Evolutionary conservation across 2,888 invertebrate genomes (phyloP).

Genomic region (Eupithecia tripunctaria): DNA sequence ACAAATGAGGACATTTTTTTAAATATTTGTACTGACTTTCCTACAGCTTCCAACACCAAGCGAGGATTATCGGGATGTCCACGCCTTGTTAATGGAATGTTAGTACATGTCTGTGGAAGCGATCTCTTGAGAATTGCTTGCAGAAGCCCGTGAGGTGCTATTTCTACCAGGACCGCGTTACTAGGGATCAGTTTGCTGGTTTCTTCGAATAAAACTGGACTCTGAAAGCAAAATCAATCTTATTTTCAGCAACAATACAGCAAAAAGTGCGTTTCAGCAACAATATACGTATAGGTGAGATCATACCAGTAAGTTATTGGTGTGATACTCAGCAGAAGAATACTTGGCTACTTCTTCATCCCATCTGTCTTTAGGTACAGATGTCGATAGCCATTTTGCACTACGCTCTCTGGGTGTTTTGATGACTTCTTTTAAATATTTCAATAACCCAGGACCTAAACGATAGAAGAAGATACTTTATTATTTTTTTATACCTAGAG

Average conservation of each 20-base stretch:
- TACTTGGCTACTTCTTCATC: conserved; percentile 62
- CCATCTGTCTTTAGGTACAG: conserved; percentile 88
- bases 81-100: conserved; percentile 89
- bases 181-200: conserved; percentile 89
- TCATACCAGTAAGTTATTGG: conserved; percentile 88
- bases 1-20: not conserved
- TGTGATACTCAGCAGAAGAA: conserved; percentile 92
- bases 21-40: conserved; percentile 49
- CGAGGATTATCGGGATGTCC: conserved; percentile 85
- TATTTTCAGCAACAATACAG: not conserved
- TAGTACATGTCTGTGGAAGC: conserved; percentile 84
- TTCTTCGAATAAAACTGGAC: conserved; percentile 90
- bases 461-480: not conserved
- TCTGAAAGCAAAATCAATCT: conserved; percentile 47
- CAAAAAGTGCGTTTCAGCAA: not conserved
- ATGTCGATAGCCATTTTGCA: conserved; percentile 91
- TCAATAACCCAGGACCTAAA: conserved; percentile 79
- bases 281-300: not conserved
- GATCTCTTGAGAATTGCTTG: conserved; percentile 88
- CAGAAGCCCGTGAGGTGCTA: conserved; percentile 93
- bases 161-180: conserved; percentile 91
- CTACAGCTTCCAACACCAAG: conserved; percentile 84
- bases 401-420: conserved; percentile 86
- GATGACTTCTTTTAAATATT: conserved; percentile 84
- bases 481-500: not conserved